Percentiles rank a stretch among this genome's conserved stretches.
These are phyloP conservation scores for Thrips palmi DNA, from an alignment of 1,140 invertebrate species.

Conservation along the genomic window DNA sequence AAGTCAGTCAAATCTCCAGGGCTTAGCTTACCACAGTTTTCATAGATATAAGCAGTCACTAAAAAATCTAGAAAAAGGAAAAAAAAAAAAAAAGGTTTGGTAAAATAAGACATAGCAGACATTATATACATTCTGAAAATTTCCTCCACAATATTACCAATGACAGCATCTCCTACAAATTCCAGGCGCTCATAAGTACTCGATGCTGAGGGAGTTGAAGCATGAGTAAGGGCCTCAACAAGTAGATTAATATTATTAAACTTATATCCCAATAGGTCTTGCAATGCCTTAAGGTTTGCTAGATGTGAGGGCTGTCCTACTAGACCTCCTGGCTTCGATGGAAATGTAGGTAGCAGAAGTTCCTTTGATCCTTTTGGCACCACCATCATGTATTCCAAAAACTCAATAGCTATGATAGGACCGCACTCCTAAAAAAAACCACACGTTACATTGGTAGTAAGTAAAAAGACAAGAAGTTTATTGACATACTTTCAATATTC, in stretches of 20 bases:
- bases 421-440: conserved; percentile 28
- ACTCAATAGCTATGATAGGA: conserved; percentile 31
- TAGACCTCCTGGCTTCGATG: no score
- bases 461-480: conserved; percentile 21
- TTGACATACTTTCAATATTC: conserved; percentile 30
- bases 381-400: conserved; percentile 64
- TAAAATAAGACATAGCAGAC: conserved; percentile 2
- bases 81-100: conserved; percentile 1
- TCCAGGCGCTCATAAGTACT: conserved; percentile 88
- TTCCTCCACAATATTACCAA: no score
- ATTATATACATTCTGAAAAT: no score
- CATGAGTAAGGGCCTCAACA: conserved; percentile 80
- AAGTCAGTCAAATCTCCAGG: conserved; percentile 83
- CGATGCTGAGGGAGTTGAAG: conserved; percentile 70
- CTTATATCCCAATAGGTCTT: no score
- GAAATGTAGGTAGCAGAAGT: no score
- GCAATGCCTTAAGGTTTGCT: no score
- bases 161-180: conserved; percentile 87
- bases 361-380: no score
- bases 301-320: no score
- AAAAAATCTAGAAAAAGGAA: conserved; percentile 51
- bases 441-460: no score
- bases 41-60: conserved; percentile 73
- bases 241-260: no score
- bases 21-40: conserved; percentile 40